These are phyloP conservation scores for Aspiorhynchus laticeps DNA, from an alignment of 2,113 vertebrate species.

Conservation along the genomic window DNA sequence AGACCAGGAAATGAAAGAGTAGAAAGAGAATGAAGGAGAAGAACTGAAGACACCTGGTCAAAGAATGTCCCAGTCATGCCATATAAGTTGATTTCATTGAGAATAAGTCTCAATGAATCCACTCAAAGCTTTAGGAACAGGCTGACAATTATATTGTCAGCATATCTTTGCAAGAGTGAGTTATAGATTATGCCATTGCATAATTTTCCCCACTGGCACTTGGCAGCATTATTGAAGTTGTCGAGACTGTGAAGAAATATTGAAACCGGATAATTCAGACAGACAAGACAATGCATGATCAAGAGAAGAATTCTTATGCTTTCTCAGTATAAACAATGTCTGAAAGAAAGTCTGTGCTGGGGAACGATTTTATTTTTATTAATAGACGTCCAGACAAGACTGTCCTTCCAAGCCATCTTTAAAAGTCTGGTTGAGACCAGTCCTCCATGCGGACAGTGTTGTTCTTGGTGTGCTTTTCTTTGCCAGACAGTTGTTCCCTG, in stretches of 20 bases:
- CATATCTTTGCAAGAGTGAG: not conserved
- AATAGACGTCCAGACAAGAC: slow-evolving; percentile 2
- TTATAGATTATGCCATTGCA: slow-evolving; percentile 27
- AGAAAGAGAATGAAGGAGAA: not conserved
- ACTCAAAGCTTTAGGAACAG: slow-evolving; percentile 28
- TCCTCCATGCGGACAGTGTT: not conserved
- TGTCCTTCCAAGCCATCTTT: not conserved
- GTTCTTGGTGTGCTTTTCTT: slow-evolving; percentile 30
- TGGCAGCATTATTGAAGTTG: not conserved
- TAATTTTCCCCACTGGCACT: slow-evolving; percentile 21
- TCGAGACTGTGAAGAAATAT: slow-evolving; percentile 14
- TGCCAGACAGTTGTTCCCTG: slow-evolving; percentile 45
- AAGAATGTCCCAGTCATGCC: not conserved
- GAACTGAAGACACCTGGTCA: not conserved
- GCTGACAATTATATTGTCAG: slow-evolving; percentile 8
- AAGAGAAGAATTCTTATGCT: not conserved
- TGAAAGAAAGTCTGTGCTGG: not conserved
- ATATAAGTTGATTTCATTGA: slow-evolving; percentile 8
- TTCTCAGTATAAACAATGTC: not conserved
- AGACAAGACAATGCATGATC: not conserved
- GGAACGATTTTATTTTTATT: not conserved
- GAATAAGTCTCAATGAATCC: not conserved
- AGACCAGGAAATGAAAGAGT: not conserved
- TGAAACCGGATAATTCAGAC: slow-evolving; percentile 15
- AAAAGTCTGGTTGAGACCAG: not conserved